phyloP scores from a whole-genome alignment of 2,797 vertebrate species.

The Neopelma chrysocephalum region DNA sequence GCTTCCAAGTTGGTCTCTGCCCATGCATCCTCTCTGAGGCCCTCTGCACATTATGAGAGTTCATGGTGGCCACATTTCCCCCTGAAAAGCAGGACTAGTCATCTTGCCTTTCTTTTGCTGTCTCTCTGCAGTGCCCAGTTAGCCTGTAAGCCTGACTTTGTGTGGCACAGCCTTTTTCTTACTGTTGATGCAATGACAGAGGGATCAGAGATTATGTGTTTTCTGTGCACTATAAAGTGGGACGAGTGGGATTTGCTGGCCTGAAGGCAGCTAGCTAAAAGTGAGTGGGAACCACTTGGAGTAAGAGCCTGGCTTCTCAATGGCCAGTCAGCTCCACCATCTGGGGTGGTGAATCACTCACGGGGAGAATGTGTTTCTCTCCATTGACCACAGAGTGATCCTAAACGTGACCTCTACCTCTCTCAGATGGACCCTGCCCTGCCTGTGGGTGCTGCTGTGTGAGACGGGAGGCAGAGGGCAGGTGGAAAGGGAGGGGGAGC shows the following conservation, averaged over 20 bases:
- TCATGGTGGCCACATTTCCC: not conserved
- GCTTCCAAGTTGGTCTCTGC: not conserved
- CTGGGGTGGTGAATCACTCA: not conserved
- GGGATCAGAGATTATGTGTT: not conserved
- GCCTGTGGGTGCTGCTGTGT: not conserved
- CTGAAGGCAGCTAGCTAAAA: not conserved
- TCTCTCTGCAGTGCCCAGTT: not conserved
- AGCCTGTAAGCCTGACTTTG: not conserved
- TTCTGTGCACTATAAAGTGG: not conserved
- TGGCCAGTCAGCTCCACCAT: accelerated
- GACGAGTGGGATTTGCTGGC: not conserved
- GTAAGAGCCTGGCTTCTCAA: not conserved
- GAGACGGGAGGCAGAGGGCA: accelerated
- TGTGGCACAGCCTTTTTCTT: not conserved
- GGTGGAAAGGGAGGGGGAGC: not conserved
- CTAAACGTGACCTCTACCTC: not conserved
- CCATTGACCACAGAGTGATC: not conserved
- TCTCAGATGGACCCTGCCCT: not conserved
- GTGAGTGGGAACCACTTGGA: not conserved
- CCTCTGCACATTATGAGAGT: not conserved
- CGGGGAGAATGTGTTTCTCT: accelerated
- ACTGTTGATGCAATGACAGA: not conserved
- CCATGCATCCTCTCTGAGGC: not conserved
- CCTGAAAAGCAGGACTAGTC: not conserved
- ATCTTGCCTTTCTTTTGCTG: not conserved